Evolutionary conservation across 2,888 invertebrate species (phyloP).

Genomic region (Andricus curvator): DNA sequence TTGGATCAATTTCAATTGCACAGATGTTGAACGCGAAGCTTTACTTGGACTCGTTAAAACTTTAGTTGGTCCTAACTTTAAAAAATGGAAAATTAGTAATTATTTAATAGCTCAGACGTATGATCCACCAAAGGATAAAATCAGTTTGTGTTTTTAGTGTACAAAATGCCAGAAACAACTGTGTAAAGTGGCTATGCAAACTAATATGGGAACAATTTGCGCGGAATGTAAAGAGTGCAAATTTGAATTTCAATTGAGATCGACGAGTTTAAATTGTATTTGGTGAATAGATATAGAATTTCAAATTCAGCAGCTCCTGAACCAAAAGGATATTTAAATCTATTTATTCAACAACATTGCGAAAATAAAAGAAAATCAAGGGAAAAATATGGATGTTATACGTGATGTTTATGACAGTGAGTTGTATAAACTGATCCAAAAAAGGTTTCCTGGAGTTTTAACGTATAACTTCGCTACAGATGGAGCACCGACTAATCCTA

Average conservation of each 20-base stretch:
- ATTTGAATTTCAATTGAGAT: no score
- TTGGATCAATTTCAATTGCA: no score
- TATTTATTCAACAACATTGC: background rate
- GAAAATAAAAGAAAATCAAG: background rate
- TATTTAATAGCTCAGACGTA: no score
- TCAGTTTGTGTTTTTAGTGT: no score
- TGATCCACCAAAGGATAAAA: no score
- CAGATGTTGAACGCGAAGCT: no score
- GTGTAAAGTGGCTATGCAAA: no score
- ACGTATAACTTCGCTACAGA: constrained; percentile 7
- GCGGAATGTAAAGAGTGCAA: background rate
- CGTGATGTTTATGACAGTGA: constrained; percentile 5
- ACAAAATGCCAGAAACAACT: no score
- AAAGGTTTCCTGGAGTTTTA: background rate
- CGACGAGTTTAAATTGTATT: constrained; percentile 2
- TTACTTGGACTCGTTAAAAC: no score
- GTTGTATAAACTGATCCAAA: constrained; percentile 4
- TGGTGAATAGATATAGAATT: constrained; percentile 22
- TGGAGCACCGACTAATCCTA: constrained; percentile 14
- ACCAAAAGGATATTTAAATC: constrained; percentile 10
- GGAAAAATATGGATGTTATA: background rate
- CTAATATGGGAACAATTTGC: no score
- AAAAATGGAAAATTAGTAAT: no score
- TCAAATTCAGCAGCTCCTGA: constrained; percentile 14
- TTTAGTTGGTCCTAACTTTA: no score